phyloP scores from a whole-genome alignment of 2,113 vertebrate genomes.

The Caracal caracal region DNA sequence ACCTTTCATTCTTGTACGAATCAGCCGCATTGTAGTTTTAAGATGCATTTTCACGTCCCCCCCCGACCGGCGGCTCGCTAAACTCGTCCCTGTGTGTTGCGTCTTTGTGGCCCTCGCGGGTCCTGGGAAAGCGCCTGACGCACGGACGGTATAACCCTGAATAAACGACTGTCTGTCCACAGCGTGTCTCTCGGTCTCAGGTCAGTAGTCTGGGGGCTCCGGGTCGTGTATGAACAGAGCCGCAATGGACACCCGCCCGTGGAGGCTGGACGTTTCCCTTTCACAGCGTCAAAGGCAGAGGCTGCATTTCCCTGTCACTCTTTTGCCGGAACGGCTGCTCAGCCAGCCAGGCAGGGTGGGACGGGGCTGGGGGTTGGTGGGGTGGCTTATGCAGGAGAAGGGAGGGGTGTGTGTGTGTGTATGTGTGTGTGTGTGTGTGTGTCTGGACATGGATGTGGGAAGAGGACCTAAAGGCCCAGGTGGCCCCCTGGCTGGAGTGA shows the following conservation, averaged over 20 bases:
- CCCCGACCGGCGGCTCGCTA: background rate
- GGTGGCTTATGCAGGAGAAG: background rate
- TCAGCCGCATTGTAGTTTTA: accelerated
- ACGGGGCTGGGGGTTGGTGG: accelerated
- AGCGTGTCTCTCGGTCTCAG: accelerated
- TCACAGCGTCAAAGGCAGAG: background rate
- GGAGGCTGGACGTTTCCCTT: background rate
- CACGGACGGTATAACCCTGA: accelerated
- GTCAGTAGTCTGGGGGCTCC: too few species aligned
- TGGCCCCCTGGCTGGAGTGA: accelerated
- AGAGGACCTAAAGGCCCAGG: accelerated
- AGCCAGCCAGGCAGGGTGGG: accelerated
- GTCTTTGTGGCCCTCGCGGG: background rate
- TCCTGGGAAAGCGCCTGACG: background rate
- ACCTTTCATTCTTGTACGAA: accelerated
- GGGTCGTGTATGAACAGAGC: too few species aligned
- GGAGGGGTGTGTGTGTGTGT: accelerated
- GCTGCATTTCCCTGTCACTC: accelerated
- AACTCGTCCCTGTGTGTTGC: accelerated
- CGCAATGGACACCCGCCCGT: accelerated
- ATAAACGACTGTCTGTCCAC: background rate
- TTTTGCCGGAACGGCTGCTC: accelerated
- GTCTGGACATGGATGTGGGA: accelerated
- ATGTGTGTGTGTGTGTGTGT: background rate
- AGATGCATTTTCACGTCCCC: accelerated